Conservation (phyloP, 2,113 vertebrate genomes). For the Ivindomyrus marchei region DNA sequence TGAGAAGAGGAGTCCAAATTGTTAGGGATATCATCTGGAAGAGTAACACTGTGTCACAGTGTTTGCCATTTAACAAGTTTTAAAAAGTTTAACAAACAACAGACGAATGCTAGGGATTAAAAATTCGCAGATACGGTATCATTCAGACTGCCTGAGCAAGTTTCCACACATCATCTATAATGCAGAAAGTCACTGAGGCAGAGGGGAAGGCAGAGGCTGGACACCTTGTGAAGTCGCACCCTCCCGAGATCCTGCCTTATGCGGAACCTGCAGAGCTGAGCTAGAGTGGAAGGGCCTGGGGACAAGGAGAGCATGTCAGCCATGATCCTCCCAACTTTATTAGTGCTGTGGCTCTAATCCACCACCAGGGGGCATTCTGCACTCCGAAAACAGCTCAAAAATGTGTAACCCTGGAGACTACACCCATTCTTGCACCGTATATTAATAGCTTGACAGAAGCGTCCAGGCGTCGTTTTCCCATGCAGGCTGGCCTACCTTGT, state of each 20-base stretch:
- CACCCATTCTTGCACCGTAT: neutral
- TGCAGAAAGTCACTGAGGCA: conserved; percentile 74
- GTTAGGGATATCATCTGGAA: neutral
- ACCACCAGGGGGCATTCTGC: neutral
- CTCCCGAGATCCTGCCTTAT: conserved; percentile 74
- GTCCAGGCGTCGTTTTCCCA: neutral
- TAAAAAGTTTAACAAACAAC: neutral
- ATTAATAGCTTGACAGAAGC: neutral
- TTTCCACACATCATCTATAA: conserved; percentile 34
- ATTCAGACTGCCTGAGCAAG: neutral
- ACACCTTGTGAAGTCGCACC: conserved; percentile 56
- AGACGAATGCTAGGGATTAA: neutral
- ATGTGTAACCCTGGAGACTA: neutral
- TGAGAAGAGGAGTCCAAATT: neutral
- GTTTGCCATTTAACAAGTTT: neutral
- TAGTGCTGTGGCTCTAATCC: neutral
- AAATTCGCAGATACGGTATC: neutral
- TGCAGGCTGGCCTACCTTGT: conserved; percentile 38
- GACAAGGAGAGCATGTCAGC: neutral
- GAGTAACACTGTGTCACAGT: neutral
- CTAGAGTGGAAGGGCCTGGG: conserved; percentile 69
- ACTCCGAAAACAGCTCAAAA: neutral
- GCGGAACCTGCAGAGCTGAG: conserved; percentile 72
- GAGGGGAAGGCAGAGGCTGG: conserved; percentile 68
- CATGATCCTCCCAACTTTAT: neutral